Evolutionary conservation across 2,113 vertebrate species (phyloP).

Genomic region (Chlorodrepanis virens): DNA sequence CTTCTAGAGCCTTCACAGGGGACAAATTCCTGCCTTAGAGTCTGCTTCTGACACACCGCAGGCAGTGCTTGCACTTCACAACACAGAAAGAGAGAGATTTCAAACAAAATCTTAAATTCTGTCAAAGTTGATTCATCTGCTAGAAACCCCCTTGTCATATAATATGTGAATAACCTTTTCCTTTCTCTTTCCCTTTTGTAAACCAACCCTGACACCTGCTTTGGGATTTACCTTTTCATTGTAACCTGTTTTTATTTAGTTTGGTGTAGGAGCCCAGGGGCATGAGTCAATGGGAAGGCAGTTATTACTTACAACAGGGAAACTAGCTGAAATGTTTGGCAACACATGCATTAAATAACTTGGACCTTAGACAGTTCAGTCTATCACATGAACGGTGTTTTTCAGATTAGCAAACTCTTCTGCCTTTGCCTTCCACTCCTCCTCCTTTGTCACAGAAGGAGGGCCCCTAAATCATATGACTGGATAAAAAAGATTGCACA

Average conservation of each 20-base stretch:
- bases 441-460: background rate
- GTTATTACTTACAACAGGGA: background rate
- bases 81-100: background rate
- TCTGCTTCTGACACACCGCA: background rate
- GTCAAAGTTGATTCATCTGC: conserved; percentile 14
- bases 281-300: background rate
- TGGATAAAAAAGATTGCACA: background rate
- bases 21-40: background rate
- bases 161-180: conserved; percentile 21
- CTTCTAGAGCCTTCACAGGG: background rate
- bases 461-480: background rate
- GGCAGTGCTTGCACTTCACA: background rate
- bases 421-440: background rate
- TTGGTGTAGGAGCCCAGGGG: conserved; percentile 1
- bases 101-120: background rate
- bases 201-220: conserved; percentile 27
- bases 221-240: conserved; percentile 45
- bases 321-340: background rate
- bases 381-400: background rate
- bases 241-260: conserved; percentile 27
- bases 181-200: conserved; percentile 1
- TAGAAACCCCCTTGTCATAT: background rate
- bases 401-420: background rate
- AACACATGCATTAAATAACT: background rate
- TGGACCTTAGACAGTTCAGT: background rate